Base-by-base conservation (phyloP, 2,797 vertebrate species). In the Poeciliopsis infans region DNA sequence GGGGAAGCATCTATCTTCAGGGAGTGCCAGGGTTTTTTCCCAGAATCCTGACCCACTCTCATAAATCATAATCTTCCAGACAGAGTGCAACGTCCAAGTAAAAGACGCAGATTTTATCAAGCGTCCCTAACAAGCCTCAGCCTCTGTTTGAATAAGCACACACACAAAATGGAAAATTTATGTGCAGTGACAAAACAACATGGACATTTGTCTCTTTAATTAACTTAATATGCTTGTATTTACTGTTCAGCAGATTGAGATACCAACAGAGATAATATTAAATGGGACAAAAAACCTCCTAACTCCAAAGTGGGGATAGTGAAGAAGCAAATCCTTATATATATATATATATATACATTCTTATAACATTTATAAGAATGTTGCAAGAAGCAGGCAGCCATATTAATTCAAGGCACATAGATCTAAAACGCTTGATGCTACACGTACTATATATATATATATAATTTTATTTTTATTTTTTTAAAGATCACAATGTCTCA, bases 11-110 rank as follows among this genome's bases (percentile, higher is more conserved):
- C 89, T 59, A 92, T 94, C 89, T 90, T 92, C 82, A 80, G 84
- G 86, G 87, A 87, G 87, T 91, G 89, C 91, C 93, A 92, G 78
- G 77, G 84, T 80, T 87, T 86, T 91, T 93, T 91, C 90, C 86
- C 86, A 86, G 86, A 93, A 92, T 88, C 82, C 88, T 85, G 82
- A 92, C 84, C 86, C 70, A 81, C 66, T 73, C 45, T 88, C 80
- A 90, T 91, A 84, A 94, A 92, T 94, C 88, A 89, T 57, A 81
- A 78, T 74, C 78, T 82, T 64, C 36, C 41, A 87, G 82, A 90
- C 87, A 89, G 79, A 79, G 49, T 61, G 81, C 77, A 87, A 79
- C 86, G 80, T 84, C 81, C 81, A 87, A 83, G 31, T 51, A 80
- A 55, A 86, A 84, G 72, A 91, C 72, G 16, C 59, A 76, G 77